Evolutionary conservation across 2,797 vertebrate species (phyloP).

Genomic region (Sebastes nivosus): DNA sequence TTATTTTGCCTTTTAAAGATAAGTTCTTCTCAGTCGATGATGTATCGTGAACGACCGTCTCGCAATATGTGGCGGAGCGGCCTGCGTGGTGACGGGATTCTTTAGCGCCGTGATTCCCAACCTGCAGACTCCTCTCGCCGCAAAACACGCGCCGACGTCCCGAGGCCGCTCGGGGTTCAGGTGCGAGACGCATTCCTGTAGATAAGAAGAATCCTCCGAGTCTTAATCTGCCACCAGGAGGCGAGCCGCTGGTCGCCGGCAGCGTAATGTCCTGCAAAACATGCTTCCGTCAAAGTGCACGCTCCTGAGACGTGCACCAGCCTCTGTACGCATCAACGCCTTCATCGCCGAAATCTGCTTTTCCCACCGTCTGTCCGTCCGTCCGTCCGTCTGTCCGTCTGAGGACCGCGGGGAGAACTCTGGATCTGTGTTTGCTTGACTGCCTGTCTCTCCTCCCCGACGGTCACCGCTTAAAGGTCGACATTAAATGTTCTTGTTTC

Average conservation of each 20-base stretch:
- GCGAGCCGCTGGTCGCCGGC: background rate
- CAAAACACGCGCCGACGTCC: background rate
- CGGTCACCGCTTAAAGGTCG: background rate
- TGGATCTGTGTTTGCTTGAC: conserved; percentile 1
- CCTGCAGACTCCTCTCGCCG: conserved; percentile 69
- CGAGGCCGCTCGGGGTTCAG: background rate
- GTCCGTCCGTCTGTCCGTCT: background rate
- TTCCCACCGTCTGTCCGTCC: background rate
- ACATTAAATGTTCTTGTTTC: too few species aligned
- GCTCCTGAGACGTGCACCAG: conserved; percentile 17
- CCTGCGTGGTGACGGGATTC: background rate
- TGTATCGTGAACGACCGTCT: background rate
- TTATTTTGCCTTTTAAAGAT: conserved; percentile 7
- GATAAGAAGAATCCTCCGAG: conserved; percentile 54
- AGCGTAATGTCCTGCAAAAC: background rate
- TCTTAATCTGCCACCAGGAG: conserved; percentile 36
- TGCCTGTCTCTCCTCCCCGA: background rate
- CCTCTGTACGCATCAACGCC: conserved; percentile 19
- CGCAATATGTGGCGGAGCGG: background rate
- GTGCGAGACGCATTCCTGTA: conserved; percentile 62
- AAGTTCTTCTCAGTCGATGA: background rate
- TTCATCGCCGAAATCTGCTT: conserved; percentile 24
- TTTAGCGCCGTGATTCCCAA: background rate
- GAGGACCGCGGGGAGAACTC: background rate
- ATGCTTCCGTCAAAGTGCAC: conserved; percentile 27